Evolutionary conservation across 23 tunicate genomes (phyloP).

Genomic region (Trididemnum nubilum): DNA sequence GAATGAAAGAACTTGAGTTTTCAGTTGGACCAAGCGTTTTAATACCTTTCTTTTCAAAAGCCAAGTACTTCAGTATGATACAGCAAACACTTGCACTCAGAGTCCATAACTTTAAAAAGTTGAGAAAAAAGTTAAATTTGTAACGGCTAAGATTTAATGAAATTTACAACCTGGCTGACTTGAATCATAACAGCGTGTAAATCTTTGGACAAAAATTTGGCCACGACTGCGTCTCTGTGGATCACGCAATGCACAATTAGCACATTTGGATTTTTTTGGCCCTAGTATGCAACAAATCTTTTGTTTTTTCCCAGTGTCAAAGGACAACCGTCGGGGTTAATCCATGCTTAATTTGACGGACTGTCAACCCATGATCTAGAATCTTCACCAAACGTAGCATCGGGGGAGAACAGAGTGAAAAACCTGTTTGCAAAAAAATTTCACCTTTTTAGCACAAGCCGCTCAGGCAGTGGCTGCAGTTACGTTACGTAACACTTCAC

Average conservation of each 20-base stretch:
- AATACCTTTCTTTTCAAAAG: constrained; percentile 63
- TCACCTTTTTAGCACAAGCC: no score
- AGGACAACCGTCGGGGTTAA: no score
- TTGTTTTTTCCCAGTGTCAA: constrained; percentile 39
- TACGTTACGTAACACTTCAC: no score
- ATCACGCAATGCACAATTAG: constrained; percentile 52
- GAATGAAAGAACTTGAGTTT: constrained; percentile 63
- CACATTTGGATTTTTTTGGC: constrained; percentile 53
- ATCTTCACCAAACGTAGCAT: no score
- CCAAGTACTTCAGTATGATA: constrained; percentile 56
- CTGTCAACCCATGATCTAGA: no score
- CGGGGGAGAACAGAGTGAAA: no score
- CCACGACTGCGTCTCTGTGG: constrained; percentile 56
- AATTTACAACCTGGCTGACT: constrained; percentile 52
- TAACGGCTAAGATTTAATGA: constrained; percentile 55
- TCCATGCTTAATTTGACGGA: no score
- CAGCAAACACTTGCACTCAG: constrained; percentile 55
- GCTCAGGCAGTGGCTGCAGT: no score
- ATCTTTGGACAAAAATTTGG: constrained; percentile 55
- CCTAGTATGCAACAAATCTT: constrained; percentile 41
- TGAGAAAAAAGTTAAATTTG: constrained; percentile 50
- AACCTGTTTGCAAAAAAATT: no score
- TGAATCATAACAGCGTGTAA: constrained; percentile 40
- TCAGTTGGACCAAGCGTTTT: constrained; percentile 59
- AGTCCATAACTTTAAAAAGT: constrained; percentile 50